phyloP scores from a whole-genome alignment of 2,888 invertebrate species.

The Biston betularia region DNA sequence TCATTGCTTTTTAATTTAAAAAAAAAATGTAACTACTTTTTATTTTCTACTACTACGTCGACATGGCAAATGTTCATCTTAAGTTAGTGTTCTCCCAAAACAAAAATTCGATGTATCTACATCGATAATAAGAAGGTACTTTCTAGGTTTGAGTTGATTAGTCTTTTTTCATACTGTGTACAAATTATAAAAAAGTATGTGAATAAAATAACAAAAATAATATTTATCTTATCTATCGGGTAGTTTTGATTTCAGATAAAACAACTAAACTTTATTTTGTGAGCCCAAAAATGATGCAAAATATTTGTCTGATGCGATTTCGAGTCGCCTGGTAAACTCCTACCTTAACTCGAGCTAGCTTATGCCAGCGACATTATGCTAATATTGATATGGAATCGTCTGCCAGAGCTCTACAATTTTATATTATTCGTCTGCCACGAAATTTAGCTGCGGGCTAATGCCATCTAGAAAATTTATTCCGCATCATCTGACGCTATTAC shows the following conservation, averaged over 20 bases:
- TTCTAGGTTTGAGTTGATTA: too few relatives aligned
- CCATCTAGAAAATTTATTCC: conserved; percentile 64
- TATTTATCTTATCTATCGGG: too few relatives aligned
- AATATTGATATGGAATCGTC: conserved; percentile 73
- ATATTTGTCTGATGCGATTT: neutral
- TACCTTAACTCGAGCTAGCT: conserved; percentile 42
- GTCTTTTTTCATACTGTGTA: too few relatives aligned
- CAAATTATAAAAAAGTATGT: too few relatives aligned
- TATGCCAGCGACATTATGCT: conserved; percentile 72
- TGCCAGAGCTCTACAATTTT: conserved; percentile 65
- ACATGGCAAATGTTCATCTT: too few relatives aligned
- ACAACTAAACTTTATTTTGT: neutral
- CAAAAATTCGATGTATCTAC: too few relatives aligned
- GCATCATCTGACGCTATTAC: conserved; percentile 58
- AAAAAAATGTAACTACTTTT: too few relatives aligned
- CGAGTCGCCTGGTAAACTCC: conserved; percentile 14
- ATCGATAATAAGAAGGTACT: too few relatives aligned
- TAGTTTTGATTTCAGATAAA: neutral
- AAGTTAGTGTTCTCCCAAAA: too few relatives aligned
- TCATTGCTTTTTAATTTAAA: too few relatives aligned
- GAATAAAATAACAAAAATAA: too few relatives aligned
- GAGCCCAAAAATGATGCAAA: neutral
- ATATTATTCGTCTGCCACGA: conserved; percentile 73
- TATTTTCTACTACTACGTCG: too few relatives aligned
- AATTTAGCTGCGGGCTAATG: conserved; percentile 61